Conservation (phyloP, 2,888 invertebrate species). For the Anticlea derivata region DNA sequence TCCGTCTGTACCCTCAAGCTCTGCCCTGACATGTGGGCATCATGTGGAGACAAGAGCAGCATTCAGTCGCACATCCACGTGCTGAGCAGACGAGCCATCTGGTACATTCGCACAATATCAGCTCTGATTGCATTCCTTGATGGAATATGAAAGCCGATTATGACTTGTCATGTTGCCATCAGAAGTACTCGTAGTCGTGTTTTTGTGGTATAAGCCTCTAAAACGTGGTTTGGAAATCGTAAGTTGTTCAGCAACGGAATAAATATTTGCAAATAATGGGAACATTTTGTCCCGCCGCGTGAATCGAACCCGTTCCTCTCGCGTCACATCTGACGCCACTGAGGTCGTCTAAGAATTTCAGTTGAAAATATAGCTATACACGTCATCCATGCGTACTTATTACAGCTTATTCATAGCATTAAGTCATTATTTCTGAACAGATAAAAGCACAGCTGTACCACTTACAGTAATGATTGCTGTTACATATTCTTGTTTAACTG, state of each 20-base stretch:
- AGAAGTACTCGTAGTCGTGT: too few relatives aligned
- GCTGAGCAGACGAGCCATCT: constrained; percentile 41
- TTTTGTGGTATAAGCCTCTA: too few relatives aligned
- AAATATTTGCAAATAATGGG: too few relatives aligned
- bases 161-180: background rate
- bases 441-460: constrained; percentile 15
- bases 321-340: too few relatives aligned
- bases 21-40: constrained; percentile 57
- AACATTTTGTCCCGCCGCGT: too few relatives aligned
- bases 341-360: too few relatives aligned
- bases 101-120: constrained; percentile 30
- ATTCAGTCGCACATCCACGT: constrained; percentile 53
- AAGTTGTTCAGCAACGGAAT: too few relatives aligned
- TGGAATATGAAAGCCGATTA: constrained; percentile 14
- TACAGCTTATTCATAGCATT: too few relatives aligned
- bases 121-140: constrained; percentile 30
- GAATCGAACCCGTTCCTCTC: too few relatives aligned
- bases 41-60: constrained; percentile 71
- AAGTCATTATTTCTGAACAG: constrained; percentile 1
- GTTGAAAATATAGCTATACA: too few relatives aligned
- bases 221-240: too few relatives aligned
- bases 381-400: too few relatives aligned
- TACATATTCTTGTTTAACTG: constrained; percentile 11
- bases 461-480: background rate
- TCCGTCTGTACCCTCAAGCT: constrained; percentile 22